phyloP scores from a whole-genome alignment of 2,888 invertebrate genomes.

The Atrina japonica region DNA sequence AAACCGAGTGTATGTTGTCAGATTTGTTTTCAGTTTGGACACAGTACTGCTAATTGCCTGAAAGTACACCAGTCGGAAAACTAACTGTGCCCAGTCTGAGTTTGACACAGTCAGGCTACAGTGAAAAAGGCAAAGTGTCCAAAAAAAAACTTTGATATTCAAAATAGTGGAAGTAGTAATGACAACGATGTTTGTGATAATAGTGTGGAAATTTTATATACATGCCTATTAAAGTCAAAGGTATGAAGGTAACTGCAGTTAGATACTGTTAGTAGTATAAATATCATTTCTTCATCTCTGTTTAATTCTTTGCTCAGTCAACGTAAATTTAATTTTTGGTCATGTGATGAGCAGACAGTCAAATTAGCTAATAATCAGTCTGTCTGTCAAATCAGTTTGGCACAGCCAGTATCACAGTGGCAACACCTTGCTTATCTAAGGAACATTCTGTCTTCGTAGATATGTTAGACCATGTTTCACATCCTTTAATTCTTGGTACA shows the following conservation, averaged over 20 bases:
- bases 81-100: too few species aligned
- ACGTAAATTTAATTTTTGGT: not conserved
- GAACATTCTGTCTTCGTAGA: conserved; percentile 7
- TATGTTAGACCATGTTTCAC: conserved; percentile 18
- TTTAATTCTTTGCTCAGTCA: not conserved
- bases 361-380: conserved; percentile 22
- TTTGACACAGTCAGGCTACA: not conserved
- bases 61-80: too few species aligned
- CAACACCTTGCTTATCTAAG: not conserved
- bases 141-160: not conserved
- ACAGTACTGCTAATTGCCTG: conserved; percentile 2
- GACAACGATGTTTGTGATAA: not conserved
- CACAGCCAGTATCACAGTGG: conserved; percentile 21
- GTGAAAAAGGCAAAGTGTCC: not conserved
- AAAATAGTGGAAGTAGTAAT: not conserved
- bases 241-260: conserved; percentile 13
- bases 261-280: conserved; percentile 29
- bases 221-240: conserved; percentile 12
- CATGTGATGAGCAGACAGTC: not conserved
- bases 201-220: conserved; percentile 21
- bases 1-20: not conserved
- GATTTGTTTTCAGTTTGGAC: conserved; percentile 10
- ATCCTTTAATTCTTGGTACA: conserved; percentile 24
- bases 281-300: conserved; percentile 22
- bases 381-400: conserved; percentile 14